Evolutionary conservation across 2,888 invertebrate species (phyloP).

Genomic region (Carpatolechia fugitivella): DNA sequence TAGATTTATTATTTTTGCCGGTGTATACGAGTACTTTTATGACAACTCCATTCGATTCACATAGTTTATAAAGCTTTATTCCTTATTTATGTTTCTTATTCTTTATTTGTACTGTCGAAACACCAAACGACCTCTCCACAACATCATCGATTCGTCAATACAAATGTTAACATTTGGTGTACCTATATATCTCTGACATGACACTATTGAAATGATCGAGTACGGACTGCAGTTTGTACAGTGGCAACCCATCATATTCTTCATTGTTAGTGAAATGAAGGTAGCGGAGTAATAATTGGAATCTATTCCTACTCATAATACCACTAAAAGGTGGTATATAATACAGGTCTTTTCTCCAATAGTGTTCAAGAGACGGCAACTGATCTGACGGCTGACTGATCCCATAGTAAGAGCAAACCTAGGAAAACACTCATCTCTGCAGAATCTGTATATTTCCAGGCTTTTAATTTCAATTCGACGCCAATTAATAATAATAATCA

Average conservation of each 20-base stretch:
- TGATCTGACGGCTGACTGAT: too few relatives aligned
- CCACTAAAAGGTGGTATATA: constrained; percentile 21
- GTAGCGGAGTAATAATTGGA: constrained; percentile 18
- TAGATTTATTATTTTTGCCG: constrained; percentile 13
- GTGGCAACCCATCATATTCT: neutral
- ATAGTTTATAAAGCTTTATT: constrained; percentile 36
- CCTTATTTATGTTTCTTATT: constrained; percentile 39
- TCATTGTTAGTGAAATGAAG: constrained; percentile 21
- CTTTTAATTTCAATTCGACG: neutral
- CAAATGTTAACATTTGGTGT: constrained; percentile 29
- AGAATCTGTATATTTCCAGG: neutral
- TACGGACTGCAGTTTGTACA: neutral
- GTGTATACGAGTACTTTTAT: constrained; percentile 29
- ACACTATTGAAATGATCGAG: constrained; percentile 22
- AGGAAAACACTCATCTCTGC: constrained; percentile 9
- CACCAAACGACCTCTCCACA: constrained; percentile 33
- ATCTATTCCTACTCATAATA: constrained; percentile 25
- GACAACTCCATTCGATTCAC: constrained; percentile 38
- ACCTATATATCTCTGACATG: constrained; percentile 24
- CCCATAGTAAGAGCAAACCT: constrained; percentile 12
- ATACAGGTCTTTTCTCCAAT: constrained; percentile 26
- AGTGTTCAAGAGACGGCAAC: too few relatives aligned
- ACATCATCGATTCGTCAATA: constrained; percentile 21
- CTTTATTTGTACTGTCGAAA: constrained; percentile 35
- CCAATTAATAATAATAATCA: too few relatives aligned